Evolutionary conservation across 2,797 vertebrate species (phyloP).

Genomic region (Gymnoscopelus braueri): DNA sequence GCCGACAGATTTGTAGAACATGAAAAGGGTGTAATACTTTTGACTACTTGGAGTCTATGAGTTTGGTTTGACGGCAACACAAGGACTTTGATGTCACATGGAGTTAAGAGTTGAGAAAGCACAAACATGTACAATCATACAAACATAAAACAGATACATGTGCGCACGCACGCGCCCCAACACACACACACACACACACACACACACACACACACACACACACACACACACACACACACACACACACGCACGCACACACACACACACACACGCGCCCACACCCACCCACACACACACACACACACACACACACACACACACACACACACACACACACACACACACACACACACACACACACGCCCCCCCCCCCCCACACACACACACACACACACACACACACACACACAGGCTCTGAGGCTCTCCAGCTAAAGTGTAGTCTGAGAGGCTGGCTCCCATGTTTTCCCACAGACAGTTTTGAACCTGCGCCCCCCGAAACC

Average conservation of each 20-base stretch:
- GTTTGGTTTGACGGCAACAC: constrained; percentile 5
- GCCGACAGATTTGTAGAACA: constrained; percentile 56
- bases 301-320: constrained; percentile 20
- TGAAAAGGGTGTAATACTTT: constrained; percentile 48
- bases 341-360: neutral
- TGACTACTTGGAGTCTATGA: constrained; percentile 15
- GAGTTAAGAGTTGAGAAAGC: constrained; percentile 20
- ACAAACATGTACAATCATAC: neutral
- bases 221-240: neutral
- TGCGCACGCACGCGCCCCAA: neutral
- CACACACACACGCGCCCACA: neutral
- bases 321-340: constrained; percentile 13
- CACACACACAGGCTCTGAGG: constrained; percentile 11
- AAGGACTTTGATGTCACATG: constrained; percentile 13
- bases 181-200: neutral
- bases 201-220: neutral
- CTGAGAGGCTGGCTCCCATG: constrained; percentile 25
- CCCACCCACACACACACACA: constrained; percentile 3
- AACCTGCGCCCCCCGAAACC: constrained; percentile 33
- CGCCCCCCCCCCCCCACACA: neutral
- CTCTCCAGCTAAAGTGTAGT: constrained; percentile 29
- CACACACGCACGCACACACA: neutral
- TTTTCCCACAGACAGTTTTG: constrained; percentile 27
- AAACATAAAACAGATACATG: too few species aligned
- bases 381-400: constrained; percentile 3